phyloP scores from a whole-genome alignment of 2,797 vertebrate genomes.

The Emydoidea blandingii region DNA sequence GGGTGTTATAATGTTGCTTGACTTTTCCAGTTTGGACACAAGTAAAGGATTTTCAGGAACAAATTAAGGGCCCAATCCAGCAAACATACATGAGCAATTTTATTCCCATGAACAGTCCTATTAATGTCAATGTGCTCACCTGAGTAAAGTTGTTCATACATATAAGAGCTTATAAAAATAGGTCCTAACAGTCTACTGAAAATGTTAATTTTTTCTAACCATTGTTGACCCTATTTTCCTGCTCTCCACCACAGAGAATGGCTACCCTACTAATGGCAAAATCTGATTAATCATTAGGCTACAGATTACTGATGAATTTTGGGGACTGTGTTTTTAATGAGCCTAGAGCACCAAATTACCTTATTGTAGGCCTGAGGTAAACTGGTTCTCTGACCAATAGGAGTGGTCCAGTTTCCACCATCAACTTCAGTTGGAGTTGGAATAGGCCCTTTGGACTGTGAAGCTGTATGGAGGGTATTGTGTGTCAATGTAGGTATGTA shows the following conservation, averaged over 20 bases:
- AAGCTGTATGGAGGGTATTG: background rate
- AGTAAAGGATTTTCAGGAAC: background rate
- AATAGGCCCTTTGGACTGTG: background rate
- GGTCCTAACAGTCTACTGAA: background rate
- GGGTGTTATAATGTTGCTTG: background rate
- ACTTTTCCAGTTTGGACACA: background rate
- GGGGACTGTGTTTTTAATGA: background rate
- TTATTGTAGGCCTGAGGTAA: background rate
- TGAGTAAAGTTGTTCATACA: background rate
- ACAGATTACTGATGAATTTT: background rate
- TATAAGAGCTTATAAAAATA: background rate
- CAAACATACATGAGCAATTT: background rate
- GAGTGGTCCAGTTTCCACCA: background rate
- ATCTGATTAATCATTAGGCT: background rate
- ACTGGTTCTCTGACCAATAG: background rate
- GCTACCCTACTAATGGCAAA: background rate
- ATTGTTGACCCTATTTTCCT: background rate
- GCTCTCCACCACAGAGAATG: background rate
- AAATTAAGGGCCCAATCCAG: background rate
- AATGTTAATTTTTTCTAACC: background rate
- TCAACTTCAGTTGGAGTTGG: background rate
- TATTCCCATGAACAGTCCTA: background rate
- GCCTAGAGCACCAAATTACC: background rate
- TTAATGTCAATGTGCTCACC: background rate
- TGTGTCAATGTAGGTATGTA: accelerated